Base-by-base conservation (phyloP, 2,113 vertebrate species). In the Ophthalmolycus amberensis region DNA sequence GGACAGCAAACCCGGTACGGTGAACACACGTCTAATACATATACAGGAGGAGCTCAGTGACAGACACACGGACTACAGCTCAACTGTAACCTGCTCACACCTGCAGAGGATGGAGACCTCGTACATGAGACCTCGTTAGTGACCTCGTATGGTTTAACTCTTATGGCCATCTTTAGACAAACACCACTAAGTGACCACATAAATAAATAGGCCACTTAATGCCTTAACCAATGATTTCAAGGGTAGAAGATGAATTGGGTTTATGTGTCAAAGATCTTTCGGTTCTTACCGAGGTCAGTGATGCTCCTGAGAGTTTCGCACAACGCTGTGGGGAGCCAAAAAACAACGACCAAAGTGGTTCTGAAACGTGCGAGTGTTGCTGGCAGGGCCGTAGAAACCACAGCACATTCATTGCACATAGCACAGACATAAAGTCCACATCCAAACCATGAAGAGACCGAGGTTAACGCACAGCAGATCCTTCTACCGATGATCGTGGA, bases 1-100 rank as follows among this genome's bases (percentile, higher is more conserved):
- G 82, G 65, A 83, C 72, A 77, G 75, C 68, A 72, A 90, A 81
- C 75, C 71, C 82, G 92, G 80, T 79, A 70, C 27, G 54, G 50
- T 5, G 27, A 68, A 60, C 54, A 40, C 71, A 77, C 37, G 37
- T 71, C 54, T 74, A 50, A 79, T 46, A 15, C 82, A 80, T 77
- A 74, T n/a, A 63, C 73, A 25, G 63, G 16, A 71, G 58, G 9
- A 71, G 71, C 42, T 75, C 18, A 25, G 3, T 22, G 42, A 52
- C 25, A 32, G 25, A 0, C 22, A 20, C 10, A 32, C 32, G 29
- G 29, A 29, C 29, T 29, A 29, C 46, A 69, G 32, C 4, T n/a
- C 15, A 14, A n/a, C 4, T 74, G 44, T 6, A 46, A 52, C 40
- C 22, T 16, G 34, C 38, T 75, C 22, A 67, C 11, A 27, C 1